Percentiles rank a stretch among this genome's conserved stretches.
Evolutionary conservation across 1,140 invertebrate genomes (phyloP).

Genomic region (Holcopasites calliopsidis): DNA sequence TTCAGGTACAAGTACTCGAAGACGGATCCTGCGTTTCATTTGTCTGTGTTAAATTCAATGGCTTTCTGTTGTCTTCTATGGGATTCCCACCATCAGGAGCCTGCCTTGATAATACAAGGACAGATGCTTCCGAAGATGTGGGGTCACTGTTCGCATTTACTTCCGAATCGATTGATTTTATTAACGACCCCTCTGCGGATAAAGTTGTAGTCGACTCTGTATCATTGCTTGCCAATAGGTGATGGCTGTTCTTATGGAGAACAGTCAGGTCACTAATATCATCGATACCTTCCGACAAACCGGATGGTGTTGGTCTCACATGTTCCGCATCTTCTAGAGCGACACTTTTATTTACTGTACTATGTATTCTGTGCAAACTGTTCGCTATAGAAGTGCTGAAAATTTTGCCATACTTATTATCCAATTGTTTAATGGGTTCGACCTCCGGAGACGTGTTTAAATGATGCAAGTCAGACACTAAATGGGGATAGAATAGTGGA

Average conservation of each 20-base stretch:
- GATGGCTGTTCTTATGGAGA: conserved; percentile 61
- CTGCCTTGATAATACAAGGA: conserved; percentile 71
- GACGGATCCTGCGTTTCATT: conserved; percentile 39
- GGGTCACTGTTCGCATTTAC: conserved; percentile 55
- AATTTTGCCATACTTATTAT: conserved; percentile 69
- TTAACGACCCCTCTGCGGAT: conserved; percentile 58
- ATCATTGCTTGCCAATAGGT: conserved; percentile 61
- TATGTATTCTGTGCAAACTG: conserved; percentile 60
- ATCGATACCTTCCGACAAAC: conserved; percentile 64
- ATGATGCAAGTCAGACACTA: conserved; percentile 64
- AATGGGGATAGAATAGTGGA: conserved; percentile 72
- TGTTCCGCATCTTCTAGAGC: conserved; percentile 44
- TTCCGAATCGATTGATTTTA: conserved; percentile 52
- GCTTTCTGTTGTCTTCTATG: conserved; percentile 64
- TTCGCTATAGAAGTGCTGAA: conserved; percentile 65
- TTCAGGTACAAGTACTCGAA: conserved; percentile 41
- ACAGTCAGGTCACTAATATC: conserved; percentile 64
- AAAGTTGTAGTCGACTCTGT: conserved; percentile 60
- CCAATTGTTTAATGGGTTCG: conserved; percentile 68
- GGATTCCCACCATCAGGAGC: conserved; percentile 77
- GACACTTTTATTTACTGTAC: conserved; percentile 47
- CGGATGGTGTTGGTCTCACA: conserved; percentile 61
- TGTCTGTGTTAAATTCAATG: conserved; percentile 17
- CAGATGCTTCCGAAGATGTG: conserved; percentile 64
- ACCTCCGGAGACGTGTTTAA: conserved; percentile 58